Evolutionary conservation across 1,140 invertebrate species (phyloP).

Genomic region (Caligus rogercresseyi): DNA sequence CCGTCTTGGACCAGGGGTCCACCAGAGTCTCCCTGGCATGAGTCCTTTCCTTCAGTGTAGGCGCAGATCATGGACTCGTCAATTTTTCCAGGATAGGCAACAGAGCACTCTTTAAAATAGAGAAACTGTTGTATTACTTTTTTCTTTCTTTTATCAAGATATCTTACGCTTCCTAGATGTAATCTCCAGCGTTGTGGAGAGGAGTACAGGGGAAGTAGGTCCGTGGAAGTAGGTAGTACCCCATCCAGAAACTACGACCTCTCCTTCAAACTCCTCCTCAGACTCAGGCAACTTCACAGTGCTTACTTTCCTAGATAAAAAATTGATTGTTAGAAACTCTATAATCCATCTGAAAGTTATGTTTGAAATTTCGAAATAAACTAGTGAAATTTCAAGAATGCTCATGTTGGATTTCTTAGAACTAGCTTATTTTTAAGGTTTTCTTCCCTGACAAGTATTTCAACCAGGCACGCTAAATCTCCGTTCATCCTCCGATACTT

Average conservation of each 20-base stretch:
- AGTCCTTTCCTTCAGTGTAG: not conserved
- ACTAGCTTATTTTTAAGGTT: too few relatives aligned
- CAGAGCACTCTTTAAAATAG: not conserved
- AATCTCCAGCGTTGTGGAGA: not conserved
- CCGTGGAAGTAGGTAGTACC: not conserved
- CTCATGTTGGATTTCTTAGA: too few relatives aligned
- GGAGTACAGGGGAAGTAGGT: not conserved
- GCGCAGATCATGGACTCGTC: slow-evolving; percentile 4
- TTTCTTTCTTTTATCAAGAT: not conserved
- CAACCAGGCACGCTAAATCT: too few relatives aligned
- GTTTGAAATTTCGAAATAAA: too few relatives aligned
- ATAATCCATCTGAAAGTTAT: too few relatives aligned
- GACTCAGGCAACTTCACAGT: slow-evolving; percentile 27
- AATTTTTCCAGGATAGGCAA: not conserved
- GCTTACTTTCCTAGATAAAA: slow-evolving; percentile 28
- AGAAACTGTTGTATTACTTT: too few relatives aligned
- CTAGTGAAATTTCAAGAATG: too few relatives aligned
- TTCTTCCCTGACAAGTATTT: too few relatives aligned
- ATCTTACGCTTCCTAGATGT: not conserved
- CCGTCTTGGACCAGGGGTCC: slow-evolving; percentile 33
- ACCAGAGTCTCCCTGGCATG: slow-evolving; percentile 34
- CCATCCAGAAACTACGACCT: not conserved
- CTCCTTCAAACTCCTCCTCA: slow-evolving; percentile 16
- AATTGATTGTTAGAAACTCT: too few relatives aligned
- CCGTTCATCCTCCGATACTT: too few relatives aligned